Evolutionary conservation across 2,113 vertebrate species (phyloP).

Genomic region (Steatornis caripensis): DNA sequence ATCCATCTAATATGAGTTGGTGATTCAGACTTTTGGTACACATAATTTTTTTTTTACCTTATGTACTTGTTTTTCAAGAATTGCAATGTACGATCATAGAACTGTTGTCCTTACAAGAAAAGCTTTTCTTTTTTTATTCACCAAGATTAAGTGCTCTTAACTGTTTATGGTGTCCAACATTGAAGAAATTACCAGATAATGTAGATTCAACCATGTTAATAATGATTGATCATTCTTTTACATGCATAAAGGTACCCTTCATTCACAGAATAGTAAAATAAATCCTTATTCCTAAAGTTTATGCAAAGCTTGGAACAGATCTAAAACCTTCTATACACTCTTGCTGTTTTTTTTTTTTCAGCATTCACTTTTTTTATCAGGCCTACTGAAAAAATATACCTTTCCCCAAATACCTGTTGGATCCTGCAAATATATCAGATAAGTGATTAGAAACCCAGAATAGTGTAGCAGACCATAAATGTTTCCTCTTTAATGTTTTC

Average conservation of each 20-base stretch:
- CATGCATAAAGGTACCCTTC: background rate
- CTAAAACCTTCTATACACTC: background rate
- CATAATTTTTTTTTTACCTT: background rate
- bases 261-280: background rate
- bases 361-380: background rate
- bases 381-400: background rate
- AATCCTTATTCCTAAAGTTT: background rate
- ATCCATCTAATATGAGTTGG: background rate
- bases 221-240: background rate
- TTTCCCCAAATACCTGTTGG: fast-evolving
- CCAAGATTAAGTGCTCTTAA: background rate
- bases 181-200: background rate
- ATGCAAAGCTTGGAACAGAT: background rate
- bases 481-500: background rate
- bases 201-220: background rate
- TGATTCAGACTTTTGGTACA: background rate
- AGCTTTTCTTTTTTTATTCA: background rate
- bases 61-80: background rate
- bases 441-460: background rate
- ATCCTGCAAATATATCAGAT: background rate
- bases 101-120: background rate
- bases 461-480: background rate
- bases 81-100: background rate
- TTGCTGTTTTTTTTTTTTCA: background rate
- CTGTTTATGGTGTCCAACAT: background rate